Base-by-base conservation (phyloP, 1,140 invertebrate species). In the Battus philenor region DNA sequence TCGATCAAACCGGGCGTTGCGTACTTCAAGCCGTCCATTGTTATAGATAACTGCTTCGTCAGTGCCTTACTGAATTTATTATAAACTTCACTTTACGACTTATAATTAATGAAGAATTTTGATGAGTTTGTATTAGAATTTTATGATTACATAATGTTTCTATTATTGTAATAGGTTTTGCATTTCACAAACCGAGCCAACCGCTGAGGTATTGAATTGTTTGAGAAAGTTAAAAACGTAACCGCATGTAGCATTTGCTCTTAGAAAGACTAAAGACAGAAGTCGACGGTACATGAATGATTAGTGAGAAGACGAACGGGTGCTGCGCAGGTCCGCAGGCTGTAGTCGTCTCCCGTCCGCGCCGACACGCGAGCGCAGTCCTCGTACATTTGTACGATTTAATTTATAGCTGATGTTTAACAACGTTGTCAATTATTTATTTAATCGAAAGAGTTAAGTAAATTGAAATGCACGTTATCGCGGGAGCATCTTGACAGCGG, bases 301-400 rank as follows among this genome's bases (percentile, higher is more conserved):
- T 79, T 78, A 82, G 67, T 64, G 51, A 52, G 74, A 78, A 75
- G 59, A 72, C 58, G 49, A 12, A 71, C 60, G 76, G 71, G 71
- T 80, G 72, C 52, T 46, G 27, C 33, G 59, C 53, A 68, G 66
- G 69, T 59, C 54, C 44, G 55, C 54, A 62, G 63, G 20, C 65
- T 20, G 32, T 51, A 50, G 58, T 59, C 59, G 47, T 53, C 47
- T 45, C 36, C 36, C 50, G n/a, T 26, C 24, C 38, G 22, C 48
- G 49, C 24, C 55, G 54, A 41, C 54, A 46, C 8, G 24, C 27
- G 16, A 8, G 8, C n/a, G 13, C 8, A 8, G 13, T 33, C 6
- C 30, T 32, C 3, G 2, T 32, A 11, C 30, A 20, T 20, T 29
- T 9, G 18, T 9, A 34, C 32, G 9, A 20, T 34, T 20, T 4